Evolutionary conservation across 1,140 invertebrate species (phyloP).

Genomic region (Microplitis mediator): DNA sequence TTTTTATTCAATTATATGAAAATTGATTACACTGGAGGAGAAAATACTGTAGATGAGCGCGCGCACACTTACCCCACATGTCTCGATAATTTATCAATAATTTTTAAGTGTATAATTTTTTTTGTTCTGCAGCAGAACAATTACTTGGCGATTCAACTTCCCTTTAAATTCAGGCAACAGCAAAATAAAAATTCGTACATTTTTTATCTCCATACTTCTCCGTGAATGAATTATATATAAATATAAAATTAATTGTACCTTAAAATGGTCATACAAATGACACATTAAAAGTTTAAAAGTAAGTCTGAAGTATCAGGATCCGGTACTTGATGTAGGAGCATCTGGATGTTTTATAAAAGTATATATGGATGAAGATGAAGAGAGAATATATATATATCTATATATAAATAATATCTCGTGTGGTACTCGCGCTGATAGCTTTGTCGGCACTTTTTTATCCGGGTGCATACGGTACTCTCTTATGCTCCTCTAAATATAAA

Average conservation of each 20-base stretch:
- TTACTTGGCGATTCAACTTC: too few species aligned
- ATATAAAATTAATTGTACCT: background rate
- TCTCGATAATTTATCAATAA: too few species aligned
- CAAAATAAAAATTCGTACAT: too few species aligned
- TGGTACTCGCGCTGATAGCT: constrained; percentile 38
- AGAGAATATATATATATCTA: constrained; percentile 9
- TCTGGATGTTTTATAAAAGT: background rate
- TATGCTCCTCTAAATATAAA: constrained; percentile 35
- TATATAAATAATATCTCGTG: background rate
- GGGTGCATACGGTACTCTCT: constrained; percentile 14
- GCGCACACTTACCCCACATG: too few species aligned
- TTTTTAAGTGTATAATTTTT: too few species aligned
- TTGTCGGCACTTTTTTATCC: constrained; percentile 41
- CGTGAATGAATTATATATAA: background rate
- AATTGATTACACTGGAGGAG: too few species aligned
- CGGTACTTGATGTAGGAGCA: background rate
- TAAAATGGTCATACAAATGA: background rate
- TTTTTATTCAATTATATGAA: too few species aligned
- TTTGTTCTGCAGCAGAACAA: too few species aligned
- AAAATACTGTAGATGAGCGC: too few species aligned
- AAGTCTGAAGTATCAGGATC: background rate
- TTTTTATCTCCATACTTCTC: too few species aligned
- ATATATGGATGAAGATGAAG: background rate
- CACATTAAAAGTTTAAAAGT: too few species aligned
- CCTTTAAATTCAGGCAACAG: too few species aligned